Evolutionary conservation across 2,113 vertebrate genomes (phyloP).

Genomic region (Protomyctophum bolini): DNA sequence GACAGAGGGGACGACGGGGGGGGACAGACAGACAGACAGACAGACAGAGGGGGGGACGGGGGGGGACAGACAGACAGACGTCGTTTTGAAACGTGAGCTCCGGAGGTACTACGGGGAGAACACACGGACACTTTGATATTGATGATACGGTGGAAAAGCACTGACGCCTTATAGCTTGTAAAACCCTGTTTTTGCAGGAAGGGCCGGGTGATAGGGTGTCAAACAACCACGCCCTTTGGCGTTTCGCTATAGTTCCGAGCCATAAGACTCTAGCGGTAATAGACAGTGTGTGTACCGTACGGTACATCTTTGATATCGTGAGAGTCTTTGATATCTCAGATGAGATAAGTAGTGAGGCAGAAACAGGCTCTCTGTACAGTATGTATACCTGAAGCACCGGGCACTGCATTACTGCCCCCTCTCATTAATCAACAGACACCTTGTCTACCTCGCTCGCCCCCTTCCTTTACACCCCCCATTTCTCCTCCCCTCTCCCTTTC

Average conservation of each 20-base stretch:
- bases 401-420: slow-evolving; percentile 43
- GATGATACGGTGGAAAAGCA: slow-evolving; percentile 27
- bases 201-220: slow-evolving; percentile 4
- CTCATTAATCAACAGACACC: slow-evolving; percentile 63
- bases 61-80: too few species aligned
- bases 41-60: too few species aligned
- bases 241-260: slow-evolving; percentile 11
- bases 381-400: background rate
- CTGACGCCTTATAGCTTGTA: slow-evolving; percentile 29
- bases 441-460: slow-evolving; percentile 20
- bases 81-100: slow-evolving; percentile 42
- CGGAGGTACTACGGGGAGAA: slow-evolving; percentile 11
- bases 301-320: slow-evolving; percentile 44
- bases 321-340: slow-evolving; percentile 50
- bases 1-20: too few species aligned
- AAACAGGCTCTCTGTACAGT: slow-evolving; percentile 6
- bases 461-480: background rate
- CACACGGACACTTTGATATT: slow-evolving; percentile 44
- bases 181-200: slow-evolving; percentile 40
- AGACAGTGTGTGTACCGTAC: background rate
- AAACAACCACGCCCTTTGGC: background rate
- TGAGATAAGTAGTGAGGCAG: slow-evolving; percentile 41
- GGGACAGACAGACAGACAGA: too few species aligned
- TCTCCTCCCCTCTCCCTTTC: background rate
- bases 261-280: slow-evolving; percentile 24